phyloP scores from a whole-genome alignment of 2,113 vertebrate genomes.

The Neolamprologus toae region DNA sequence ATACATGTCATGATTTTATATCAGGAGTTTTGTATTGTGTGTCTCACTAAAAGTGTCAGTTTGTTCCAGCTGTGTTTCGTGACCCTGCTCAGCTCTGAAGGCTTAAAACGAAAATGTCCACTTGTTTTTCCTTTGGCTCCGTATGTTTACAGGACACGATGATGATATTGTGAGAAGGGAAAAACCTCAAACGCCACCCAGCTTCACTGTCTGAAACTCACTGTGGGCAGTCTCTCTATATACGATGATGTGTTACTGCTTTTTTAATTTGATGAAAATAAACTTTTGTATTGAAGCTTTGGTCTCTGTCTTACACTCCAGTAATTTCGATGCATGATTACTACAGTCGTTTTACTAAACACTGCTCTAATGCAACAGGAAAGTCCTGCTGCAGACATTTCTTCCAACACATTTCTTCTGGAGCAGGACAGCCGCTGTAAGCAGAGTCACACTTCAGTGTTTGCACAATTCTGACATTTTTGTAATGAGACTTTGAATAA shows the following conservation, averaged over 20 bases:
- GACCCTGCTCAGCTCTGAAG: slow-evolving; percentile 72
- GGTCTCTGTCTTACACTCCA: neutral
- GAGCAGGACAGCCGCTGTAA: neutral
- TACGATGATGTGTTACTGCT: slow-evolving; percentile 42
- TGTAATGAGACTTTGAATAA: neutral
- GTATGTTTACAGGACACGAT: slow-evolving; percentile 87
- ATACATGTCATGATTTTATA: neutral
- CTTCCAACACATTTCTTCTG: neutral
- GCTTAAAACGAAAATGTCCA: slow-evolving; percentile 69
- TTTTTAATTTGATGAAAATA: slow-evolving; percentile 68
- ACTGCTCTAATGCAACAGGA: neutral
- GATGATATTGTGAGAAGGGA: neutral
- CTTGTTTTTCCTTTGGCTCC: slow-evolving; percentile 82
- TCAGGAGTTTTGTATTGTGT: slow-evolving; percentile 1
- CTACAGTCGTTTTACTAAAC: neutral
- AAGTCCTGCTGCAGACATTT: neutral
- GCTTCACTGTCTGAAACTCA: no score
- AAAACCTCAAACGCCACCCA: slow-evolving; percentile 7
- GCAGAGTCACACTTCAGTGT: neutral
- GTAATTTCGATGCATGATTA: neutral
- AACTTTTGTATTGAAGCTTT: slow-evolving; percentile 61
- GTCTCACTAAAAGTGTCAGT: slow-evolving; percentile 12
- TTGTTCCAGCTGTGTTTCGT: slow-evolving; percentile 49
- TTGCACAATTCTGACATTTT: rapidly evolving
- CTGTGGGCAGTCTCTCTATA: slow-evolving; percentile 45